Conservation (phyloP, 2,113 vertebrate genomes). For the Rhabdomys dilectus region DNA sequence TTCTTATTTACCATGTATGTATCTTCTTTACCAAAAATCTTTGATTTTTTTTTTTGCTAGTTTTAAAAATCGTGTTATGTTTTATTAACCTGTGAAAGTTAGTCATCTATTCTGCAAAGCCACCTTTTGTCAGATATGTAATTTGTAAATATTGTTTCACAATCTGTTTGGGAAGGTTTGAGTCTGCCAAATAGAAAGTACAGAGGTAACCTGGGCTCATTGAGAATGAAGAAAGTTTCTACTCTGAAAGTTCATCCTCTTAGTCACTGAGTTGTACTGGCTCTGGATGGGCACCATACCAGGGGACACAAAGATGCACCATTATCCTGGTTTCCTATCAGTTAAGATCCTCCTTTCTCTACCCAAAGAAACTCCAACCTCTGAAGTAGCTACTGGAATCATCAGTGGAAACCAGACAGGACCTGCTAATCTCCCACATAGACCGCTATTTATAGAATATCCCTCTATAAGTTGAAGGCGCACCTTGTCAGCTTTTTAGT, state of each 20-base stretch:
- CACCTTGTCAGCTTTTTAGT: constrained; percentile 42
- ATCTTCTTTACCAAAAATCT: not conserved
- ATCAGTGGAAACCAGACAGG: not conserved
- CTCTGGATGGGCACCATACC: not conserved
- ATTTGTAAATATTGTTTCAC: not conserved
- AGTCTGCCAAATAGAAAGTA: not conserved
- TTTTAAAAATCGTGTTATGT: not conserved
- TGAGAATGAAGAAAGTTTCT: not conserved
- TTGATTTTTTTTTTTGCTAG: not conserved
- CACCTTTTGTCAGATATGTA: not conserved
- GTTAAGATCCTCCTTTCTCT: too few relatives aligned
- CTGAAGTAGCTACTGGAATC: not conserved
- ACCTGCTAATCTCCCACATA: constrained; percentile 16
- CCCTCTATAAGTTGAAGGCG: constrained; percentile 73
- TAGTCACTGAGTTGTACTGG: too few relatives aligned
- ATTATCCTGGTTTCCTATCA: not conserved
- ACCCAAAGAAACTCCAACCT: not conserved
- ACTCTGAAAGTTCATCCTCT: not conserved
- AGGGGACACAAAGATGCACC: not conserved
- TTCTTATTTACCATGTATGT: not conserved
- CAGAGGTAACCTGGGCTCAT: not conserved
- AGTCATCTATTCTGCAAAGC: not conserved
- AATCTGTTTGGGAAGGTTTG: not conserved
- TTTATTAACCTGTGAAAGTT: not conserved
- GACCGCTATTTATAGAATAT: constrained; percentile 40